Conservation (phyloP, 2,113 vertebrate species). For the Orientallactaga bullata region DNA sequence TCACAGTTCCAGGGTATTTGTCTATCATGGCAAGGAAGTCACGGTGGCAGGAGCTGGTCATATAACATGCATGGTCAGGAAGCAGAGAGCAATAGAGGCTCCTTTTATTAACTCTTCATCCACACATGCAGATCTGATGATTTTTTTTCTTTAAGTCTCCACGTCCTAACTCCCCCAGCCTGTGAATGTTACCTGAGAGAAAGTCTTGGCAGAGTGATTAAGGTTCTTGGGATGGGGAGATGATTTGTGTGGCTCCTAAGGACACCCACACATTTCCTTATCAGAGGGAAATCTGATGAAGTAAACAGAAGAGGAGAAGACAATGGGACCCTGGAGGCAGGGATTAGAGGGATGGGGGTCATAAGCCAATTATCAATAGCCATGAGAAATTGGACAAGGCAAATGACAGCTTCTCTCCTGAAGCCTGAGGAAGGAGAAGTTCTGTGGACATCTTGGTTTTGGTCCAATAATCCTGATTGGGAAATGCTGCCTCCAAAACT, state of each 20-base stretch:
- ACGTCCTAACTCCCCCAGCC: not conserved
- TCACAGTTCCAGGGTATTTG: too few species aligned
- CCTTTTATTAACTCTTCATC: not conserved
- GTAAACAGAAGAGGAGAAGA: not conserved
- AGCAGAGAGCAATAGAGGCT: too few species aligned
- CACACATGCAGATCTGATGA: not conserved
- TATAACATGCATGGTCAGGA: too few species aligned
- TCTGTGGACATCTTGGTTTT: not conserved
- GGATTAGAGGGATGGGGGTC: not conserved
- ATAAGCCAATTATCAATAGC: not conserved
- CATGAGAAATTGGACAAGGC: not conserved
- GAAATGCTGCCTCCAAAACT: not conserved
- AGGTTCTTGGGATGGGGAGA: not conserved
- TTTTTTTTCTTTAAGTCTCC: not conserved
- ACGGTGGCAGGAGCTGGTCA: too few species aligned
- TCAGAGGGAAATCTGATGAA: not conserved
- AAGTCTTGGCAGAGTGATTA: not conserved
- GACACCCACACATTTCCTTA: not conserved
- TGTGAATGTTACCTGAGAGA: not conserved
- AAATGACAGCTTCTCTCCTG: not conserved
- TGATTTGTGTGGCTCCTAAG: not conserved
- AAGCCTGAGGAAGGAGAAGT: not conserved
- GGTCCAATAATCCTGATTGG: not conserved
- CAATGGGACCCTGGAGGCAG: not conserved
- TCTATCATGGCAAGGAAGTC: too few species aligned